Evolutionary conservation across 2,797 vertebrate genomes (phyloP), one percentile per base, ranked within the genome.

Genomic region (Neosalanx taihuensis): DNA sequence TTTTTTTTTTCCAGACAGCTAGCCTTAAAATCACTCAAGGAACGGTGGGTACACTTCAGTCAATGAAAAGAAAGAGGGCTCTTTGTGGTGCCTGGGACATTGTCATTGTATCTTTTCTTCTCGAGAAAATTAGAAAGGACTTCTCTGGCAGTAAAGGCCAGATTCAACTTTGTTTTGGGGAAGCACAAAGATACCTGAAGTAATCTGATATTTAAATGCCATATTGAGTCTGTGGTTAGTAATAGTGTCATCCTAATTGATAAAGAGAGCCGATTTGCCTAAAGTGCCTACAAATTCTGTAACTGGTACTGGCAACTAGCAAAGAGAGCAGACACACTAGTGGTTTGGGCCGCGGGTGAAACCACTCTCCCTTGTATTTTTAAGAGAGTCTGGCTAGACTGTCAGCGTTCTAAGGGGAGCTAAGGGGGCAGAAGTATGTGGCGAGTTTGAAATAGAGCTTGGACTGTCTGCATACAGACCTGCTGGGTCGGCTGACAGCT

Each of bases 241-340:
- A 67, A 53, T 74, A 70, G 69, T 76, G 20, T 37, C 64, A 70
- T 71, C 72, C 65, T 75, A 51, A 78, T 70, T 77, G 79, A 84
- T 79, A 76, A 77, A 68, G 65, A 70, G 60, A n/a, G 75, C 51
- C 78, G 33, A 69, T 79, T 77, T 81, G 29, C 61, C 26, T 77
- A 58, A 53, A 18, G 20, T 70, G 68, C 72, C 76, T 72, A 23
- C 80, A 51, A 80, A 74, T 61, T 80, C 56, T 58, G 58, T 37
- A 79, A 67, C 70, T 73, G 62, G 65, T 64, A 13, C 41, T 12
- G 7, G 10, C 41, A 15, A 53, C 58, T 78, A 71, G 62, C 69
- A 73, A 58, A 72, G 72, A 78, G 82, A 46, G 41, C 41, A 81
- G 73, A 74, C 57, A 66, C 58, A 29, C 18, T 58, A n/a, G 56